Percentiles rank a stretch among this genome's conserved stretches.
phyloP scores from a whole-genome alignment of 1,140 invertebrate species.

The Doryteuthis pealeii region DNA sequence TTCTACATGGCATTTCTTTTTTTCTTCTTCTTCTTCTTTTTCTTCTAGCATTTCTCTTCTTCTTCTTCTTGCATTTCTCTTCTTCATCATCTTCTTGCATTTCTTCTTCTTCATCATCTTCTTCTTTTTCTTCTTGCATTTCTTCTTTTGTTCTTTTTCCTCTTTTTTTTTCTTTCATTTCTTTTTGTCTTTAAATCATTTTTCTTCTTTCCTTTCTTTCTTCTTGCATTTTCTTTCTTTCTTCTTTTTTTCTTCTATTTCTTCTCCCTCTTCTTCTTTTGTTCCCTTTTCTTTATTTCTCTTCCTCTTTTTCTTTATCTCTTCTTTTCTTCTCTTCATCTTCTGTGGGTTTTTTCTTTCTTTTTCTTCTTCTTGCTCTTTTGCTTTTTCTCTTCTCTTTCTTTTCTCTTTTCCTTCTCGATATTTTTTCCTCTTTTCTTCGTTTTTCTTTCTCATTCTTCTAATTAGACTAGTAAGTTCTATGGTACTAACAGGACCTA shows the following conservation, averaged over 20 bases:
- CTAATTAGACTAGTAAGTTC: too few species aligned
- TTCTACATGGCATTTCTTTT: too few species aligned
- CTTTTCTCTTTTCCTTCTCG: background rate
- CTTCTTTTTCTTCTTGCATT: slow-evolving; percentile 5
- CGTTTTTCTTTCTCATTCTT: background rate
- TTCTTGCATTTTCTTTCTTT: background rate
- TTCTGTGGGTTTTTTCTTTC: background rate
- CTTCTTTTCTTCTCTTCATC: background rate
- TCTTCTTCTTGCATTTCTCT: too few species aligned
- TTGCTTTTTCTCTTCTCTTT: background rate
- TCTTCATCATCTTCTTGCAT: too few species aligned
- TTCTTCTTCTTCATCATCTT: background rate
- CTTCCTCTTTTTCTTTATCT: background rate
- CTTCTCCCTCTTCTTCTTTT: background rate
- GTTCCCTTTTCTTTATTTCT: background rate
- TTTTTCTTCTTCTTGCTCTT: background rate
- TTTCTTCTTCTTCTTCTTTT: too few species aligned
- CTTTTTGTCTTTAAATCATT: background rate
- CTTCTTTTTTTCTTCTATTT: background rate
- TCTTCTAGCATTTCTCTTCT: too few species aligned
- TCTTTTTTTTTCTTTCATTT: background rate
- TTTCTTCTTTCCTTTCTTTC: background rate
- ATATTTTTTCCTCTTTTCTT: background rate
- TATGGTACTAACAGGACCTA: too few species aligned
- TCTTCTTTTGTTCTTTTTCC: background rate